Base-by-base conservation (phyloP, 1,140 invertebrate genomes). In the Meloidogyne hapla region DNA sequence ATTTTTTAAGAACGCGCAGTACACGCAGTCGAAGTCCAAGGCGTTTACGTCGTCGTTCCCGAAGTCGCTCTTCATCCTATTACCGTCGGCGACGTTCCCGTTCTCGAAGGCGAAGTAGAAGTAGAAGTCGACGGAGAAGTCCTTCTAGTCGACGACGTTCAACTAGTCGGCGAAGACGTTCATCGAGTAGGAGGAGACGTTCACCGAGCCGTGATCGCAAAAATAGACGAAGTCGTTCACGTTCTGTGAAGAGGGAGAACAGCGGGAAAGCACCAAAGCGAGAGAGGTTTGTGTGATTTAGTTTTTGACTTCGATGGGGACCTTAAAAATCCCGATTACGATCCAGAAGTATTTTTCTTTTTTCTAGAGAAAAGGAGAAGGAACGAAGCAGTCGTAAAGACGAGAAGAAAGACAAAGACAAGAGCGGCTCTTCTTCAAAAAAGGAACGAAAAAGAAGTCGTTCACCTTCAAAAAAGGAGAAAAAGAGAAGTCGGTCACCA, bases 31-130 rank as follows among this genome's bases (percentile, higher is more conserved):
- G 61, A 3, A 65, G 56, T 40, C 23, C 21, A 62, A 5, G 28
- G 3, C 42, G 48, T 25, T 74, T 64, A 21, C 48, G 72, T 56
- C 48, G 56, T n/a, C 48, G 71, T 26, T 63, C 69, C 4, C 69
- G 69, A 10, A 64, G 79, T 40, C 79, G 78, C 26, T 79, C 78
- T 25, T 78, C 70, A 12, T 80, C 78, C 6, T 79, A 77, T 1
- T 68, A 70, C 3, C 56, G 48, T 42, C 75, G 82, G 62, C 56
- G 81, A n/a, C 75, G 80, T 62, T 80, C 80, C 3, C 76, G 77
- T 13, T 80, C 81, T 18, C 77, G 76, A 21, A 48, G 64, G n/a
- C 76, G 77, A 79, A 38, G 28, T 18, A 76, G 75, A 63, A 69
- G 74, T 23, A 15, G 26, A 63, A 69, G 74, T 23, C 15, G 26